Base-by-base conservation (phyloP, 2,113 vertebrate genomes). In the Cyprinodon variegatus region DNA sequence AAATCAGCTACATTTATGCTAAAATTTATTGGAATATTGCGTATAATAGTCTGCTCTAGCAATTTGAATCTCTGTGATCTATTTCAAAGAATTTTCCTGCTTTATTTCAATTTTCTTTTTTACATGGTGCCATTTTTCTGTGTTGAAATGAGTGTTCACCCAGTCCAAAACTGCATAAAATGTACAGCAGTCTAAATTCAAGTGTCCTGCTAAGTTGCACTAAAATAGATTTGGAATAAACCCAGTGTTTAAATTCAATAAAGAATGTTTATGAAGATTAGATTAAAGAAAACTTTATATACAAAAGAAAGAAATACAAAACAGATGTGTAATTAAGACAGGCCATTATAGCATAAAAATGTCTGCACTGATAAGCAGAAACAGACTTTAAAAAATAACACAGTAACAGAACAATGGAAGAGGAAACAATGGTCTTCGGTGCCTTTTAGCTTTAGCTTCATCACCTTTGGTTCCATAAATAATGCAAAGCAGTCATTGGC, bases 401-500 rank as follows among this genome's bases (percentile, higher is more conserved):
- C 11, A 41, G 3, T 3, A 60, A 61, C 17, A 63, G 6, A 76
- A 22, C n/a, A 62, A 22, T 77, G 45, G 63, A 74, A 3, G 57
- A 63, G 63, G 59, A 73, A 41, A 53, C 61, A 45, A 71, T 48
- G 72, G 64, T 75, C 72, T 80, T 46, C 60, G 45, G 60, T 14
- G 50, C 65, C 67, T 69, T 79, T 72, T 88, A 74, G 86, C 81
- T 67, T 88, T 78, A 78, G 84, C 77, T 84, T 82, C 76, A 79
- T 90, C 91, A 92, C 91, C 89, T 92, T 93, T 91, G 91, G 90
- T 82, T 75, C 76, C 76, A 80, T 93, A 91, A 93, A 93, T 93
- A 92, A 93, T 93, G 91, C 90, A 93, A 61, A 70, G 68, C 83
- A 86, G 87, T 79, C 88, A 88, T 92, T 91, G 91, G 91, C 89